phyloP scores from a whole-genome alignment of 2,113 vertebrate species.

The Cardinalis cardinalis region DNA sequence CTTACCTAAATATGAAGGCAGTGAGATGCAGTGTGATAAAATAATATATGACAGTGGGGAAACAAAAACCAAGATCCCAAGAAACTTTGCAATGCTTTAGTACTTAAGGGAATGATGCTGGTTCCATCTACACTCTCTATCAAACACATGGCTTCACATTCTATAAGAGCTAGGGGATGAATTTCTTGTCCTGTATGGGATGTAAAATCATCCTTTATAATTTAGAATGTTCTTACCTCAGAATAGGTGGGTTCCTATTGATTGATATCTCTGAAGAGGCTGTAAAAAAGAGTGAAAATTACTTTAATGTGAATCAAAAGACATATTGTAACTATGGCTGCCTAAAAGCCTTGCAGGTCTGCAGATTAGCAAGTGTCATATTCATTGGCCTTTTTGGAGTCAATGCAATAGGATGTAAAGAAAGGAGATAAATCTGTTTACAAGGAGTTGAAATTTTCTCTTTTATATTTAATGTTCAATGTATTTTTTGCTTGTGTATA shows the following conservation, averaged over 20 bases:
- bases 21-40: background rate
- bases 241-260: background rate
- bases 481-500: background rate
- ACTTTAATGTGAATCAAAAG: background rate
- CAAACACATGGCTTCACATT: background rate
- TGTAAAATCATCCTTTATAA: background rate
- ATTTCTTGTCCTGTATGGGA: accelerated
- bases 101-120: accelerated
- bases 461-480: background rate
- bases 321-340: background rate
- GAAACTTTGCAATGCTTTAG: background rate
- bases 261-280: background rate
- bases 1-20: background rate
- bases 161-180: background rate
- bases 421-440: background rate
- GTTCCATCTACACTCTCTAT: background rate
- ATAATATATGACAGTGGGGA: accelerated
- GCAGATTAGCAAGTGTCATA: background rate
- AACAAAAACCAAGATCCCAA: background rate
- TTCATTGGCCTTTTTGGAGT: background rate
- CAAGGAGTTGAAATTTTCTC: background rate
- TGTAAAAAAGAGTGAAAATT: background rate
- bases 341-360: background rate
- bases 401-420: background rate
- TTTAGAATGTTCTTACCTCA: background rate